Conservation (phyloP, 1,140 invertebrate genomes). For the Drosophila malerkotliana region DNA sequence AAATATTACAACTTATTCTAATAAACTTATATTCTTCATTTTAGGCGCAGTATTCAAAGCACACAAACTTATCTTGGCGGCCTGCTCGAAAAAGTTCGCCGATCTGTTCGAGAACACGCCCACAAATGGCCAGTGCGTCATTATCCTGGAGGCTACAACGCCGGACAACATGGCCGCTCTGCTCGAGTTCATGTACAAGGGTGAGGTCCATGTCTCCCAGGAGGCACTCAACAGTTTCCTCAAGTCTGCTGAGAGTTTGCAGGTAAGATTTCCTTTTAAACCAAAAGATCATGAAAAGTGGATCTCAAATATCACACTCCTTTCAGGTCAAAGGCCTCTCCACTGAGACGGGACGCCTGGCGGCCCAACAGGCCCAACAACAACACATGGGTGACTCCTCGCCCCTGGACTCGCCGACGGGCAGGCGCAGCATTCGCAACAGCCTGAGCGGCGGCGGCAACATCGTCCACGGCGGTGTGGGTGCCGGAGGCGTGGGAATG, state of each 20-base stretch:
- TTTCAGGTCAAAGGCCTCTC: conserved; percentile 90
- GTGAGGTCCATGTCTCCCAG: conserved; percentile 95
- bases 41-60: conserved; percentile 95
- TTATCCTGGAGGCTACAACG: conserved; percentile 94
- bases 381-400: conserved; percentile 82
- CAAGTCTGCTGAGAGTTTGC: conserved; percentile 94
- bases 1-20: conserved; percentile 1
- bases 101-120: conserved; percentile 95
- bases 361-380: conserved; percentile 87
- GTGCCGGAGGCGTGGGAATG: conserved; percentile 20
- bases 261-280: conserved; percentile 85
- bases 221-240: conserved; percentile 94
- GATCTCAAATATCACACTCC: background rate
- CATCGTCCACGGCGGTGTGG: conserved; percentile 32
- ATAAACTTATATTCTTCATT: conserved; percentile 70
- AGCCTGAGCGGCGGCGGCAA: conserved; percentile 68
- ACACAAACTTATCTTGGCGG: conserved; percentile 95
- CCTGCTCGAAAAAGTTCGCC: conserved; percentile 97
- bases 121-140: conserved; percentile 91
- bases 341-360: conserved; percentile 90
- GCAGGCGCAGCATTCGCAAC: conserved; percentile 79
- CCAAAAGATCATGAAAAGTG: no score
- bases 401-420: conserved; percentile 75
- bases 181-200: conserved; percentile 97
- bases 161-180: conserved; percentile 95